Conservation (phyloP, 2,888 invertebrate genomes). For the Choristoneura rosaceana region DNA sequence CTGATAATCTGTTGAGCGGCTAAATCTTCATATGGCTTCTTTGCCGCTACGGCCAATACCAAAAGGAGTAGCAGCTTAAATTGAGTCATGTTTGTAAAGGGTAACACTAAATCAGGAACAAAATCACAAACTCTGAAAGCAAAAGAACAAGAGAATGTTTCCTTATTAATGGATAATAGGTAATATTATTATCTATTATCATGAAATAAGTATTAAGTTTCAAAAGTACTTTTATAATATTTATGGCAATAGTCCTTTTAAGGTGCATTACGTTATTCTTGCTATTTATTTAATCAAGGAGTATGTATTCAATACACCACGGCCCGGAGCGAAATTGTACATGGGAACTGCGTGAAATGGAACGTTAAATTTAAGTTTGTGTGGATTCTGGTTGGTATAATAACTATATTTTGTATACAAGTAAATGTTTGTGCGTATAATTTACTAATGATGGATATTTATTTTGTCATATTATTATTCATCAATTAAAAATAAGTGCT, state of each 20-base stretch:
- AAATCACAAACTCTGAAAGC: neutral
- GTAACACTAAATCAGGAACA: neutral
- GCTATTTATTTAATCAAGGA: slow-evolving; percentile 16
- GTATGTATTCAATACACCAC: neutral
- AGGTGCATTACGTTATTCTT: neutral
- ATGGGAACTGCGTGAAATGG: neutral
- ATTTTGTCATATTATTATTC: neutral
- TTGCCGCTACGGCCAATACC: slow-evolving; percentile 44
- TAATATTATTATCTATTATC: no score
- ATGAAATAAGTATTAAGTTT: no score
- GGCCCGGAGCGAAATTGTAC: no score
- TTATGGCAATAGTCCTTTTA: neutral
- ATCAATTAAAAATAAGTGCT: neutral
- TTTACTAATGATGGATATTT: neutral
- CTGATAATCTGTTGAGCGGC: slow-evolving; percentile 62
- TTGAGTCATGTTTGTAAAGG: slow-evolving; percentile 41
- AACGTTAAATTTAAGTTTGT: neutral
- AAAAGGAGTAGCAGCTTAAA: slow-evolving; percentile 42
- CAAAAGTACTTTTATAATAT: neutral
- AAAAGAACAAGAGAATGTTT: neutral
- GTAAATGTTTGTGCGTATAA: neutral
- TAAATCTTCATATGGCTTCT: slow-evolving; percentile 51
- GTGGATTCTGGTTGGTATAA: neutral
- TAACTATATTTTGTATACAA: neutral
- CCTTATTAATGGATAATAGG: no score